Conservation (phyloP, 1,140 invertebrate species). For the Pseudachorutes palmiensis region DNA sequence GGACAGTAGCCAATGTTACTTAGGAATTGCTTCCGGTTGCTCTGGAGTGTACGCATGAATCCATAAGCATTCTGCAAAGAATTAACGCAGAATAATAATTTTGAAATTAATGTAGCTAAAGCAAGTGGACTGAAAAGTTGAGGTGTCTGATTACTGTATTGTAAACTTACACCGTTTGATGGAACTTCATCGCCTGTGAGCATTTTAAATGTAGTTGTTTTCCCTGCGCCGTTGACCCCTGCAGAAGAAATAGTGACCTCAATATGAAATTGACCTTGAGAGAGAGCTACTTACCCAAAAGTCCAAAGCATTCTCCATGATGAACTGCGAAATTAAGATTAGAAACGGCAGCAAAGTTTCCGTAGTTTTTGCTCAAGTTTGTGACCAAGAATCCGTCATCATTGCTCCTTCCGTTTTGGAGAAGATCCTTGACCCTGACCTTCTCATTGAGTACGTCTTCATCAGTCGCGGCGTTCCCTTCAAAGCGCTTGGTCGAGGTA, state of each 20-base stretch:
- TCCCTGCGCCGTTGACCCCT: not conserved
- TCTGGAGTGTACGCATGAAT: slow-evolving; percentile 47
- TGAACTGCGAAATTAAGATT: not conserved
- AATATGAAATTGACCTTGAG: not conserved
- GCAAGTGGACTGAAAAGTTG: too few species aligned
- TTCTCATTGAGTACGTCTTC: not conserved
- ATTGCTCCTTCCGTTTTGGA: not conserved
- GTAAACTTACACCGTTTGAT: not conserved
- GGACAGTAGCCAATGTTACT: slow-evolving; percentile 47
- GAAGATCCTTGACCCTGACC: not conserved
- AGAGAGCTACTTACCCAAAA: too few species aligned
- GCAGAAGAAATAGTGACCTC: not conserved
- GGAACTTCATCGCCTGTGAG: not conserved
- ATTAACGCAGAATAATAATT: too few species aligned
- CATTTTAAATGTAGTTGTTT: slow-evolving; percentile 4
- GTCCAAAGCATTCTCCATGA: not conserved
- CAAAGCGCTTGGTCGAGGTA: not conserved
- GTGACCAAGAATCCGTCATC: not conserved
- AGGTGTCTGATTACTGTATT: not conserved
- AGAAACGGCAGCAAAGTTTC: not conserved
- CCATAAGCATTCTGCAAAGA: slow-evolving; percentile 40
- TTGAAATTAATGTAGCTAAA: too few species aligned
- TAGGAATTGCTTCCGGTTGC: slow-evolving; percentile 31
- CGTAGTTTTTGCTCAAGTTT: not conserved
- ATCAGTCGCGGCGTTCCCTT: not conserved